Base-by-base conservation (phyloP, 30 jellyfish, hydroid and myxozoan genomes). In the Chrysaora quinquecirrha region DNA sequence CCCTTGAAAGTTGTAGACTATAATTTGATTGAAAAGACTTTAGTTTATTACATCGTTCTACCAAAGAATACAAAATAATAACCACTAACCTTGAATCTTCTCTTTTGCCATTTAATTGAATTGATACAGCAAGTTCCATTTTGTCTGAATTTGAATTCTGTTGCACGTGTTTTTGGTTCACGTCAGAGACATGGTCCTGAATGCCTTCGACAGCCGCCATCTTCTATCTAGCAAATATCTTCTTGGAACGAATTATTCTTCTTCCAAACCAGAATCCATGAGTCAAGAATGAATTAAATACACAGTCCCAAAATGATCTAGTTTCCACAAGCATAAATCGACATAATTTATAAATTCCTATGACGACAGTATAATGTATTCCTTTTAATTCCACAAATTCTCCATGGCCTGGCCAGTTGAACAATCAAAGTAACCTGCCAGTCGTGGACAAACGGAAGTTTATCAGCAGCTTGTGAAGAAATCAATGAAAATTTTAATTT, bases 341-440 rank as follows among this genome's bases (percentile, higher is more conserved):
- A n/a, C 83, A n/a, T 25, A 47, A 43, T 58, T 21, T 27, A 75
- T 28, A 72, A 47, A 66, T 65, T 80, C 20, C 71, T 47, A 65
- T 67, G 84, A 49, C 81, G 84, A 67, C 80, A 80, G 48, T 72
- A 48, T 52, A 63, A 60, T 65, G 81, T 34, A 70, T 23, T 50
- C 66, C 64, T 66, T 80, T 80, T 38, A 73, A 33, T 69, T 29
- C 77, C 83, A 66, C 48, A 79, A 80, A 80, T 80, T 68, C 91
- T 52, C 63, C 46, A 47, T 66, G 91, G 73, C 91, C 84, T 56
- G 83, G 91, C 91, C 91, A 80, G 91, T 80, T 80, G 91, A 80
- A 80, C 91, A 80, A 80, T 80, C 91, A 80, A 80, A 80, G 91
- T 80, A 24, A 80, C 91, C 91, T 80, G 91, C 91, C 72, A 77